These are phyloP conservation scores for Mastigias papua DNA, from an alignment of 30 jellyfish, hydroid and myxozoan species.

Conservation along the genomic window DNA sequence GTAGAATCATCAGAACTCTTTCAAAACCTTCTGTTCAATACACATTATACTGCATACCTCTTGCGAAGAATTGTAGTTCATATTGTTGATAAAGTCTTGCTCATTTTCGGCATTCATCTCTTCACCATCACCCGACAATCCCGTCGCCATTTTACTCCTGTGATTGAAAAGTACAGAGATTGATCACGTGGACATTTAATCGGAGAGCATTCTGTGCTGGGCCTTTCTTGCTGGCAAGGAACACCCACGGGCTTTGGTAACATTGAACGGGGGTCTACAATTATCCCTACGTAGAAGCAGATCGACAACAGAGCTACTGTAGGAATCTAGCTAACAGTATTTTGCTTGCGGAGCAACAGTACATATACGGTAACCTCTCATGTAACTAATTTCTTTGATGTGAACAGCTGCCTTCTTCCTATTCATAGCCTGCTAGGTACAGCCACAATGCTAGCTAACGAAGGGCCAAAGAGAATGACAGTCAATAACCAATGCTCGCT, in stretches of 20 bases:
- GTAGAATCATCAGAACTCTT: neutral
- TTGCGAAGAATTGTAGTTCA: constrained; percentile 6
- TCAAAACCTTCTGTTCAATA: no score
- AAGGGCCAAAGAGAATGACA: no score
- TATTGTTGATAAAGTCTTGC: constrained; percentile 15
- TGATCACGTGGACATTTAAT: constrained; percentile 74
- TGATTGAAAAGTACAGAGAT: constrained; percentile 42
- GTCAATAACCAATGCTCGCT: no score
- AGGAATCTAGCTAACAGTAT: no score
- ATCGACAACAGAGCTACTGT: neutral
- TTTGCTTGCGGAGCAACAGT: no score
- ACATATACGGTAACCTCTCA: no score
- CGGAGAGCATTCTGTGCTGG: constrained; percentile 56
- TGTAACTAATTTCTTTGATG: no score
- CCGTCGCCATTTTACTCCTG: constrained; percentile 73
- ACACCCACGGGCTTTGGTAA: constrained; percentile 32
- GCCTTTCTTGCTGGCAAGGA: constrained; percentile 54
- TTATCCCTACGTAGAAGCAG: neutral
- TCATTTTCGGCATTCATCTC: constrained; percentile 27
- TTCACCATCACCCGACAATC: constrained; percentile 34
- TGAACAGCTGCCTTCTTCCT: no score
- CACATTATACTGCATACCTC: constrained; percentile 38
- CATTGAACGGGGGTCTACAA: constrained; percentile 39
- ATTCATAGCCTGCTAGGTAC: no score
- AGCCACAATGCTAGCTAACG: no score